phyloP scores from a whole-genome alignment of 2,888 invertebrate genomes.

The Chymomyza caudatula region DNA sequence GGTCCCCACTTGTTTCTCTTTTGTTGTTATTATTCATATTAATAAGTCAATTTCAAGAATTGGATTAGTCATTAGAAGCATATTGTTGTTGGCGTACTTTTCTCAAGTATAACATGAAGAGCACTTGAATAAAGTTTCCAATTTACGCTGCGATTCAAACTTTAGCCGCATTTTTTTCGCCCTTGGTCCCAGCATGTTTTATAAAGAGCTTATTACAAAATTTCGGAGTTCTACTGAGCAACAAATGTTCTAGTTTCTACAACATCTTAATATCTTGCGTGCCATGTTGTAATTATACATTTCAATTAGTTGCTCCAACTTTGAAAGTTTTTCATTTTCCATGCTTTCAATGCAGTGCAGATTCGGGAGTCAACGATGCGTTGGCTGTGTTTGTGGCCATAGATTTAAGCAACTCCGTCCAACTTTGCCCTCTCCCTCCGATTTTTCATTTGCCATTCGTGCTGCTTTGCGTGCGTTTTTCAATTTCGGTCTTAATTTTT shows the following conservation, averaged over 20 bases:
- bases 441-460: background rate
- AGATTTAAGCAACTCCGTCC: background rate
- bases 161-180: background rate
- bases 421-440: background rate
- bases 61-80: background rate
- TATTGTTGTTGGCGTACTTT: background rate
- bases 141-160: background rate
- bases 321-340: background rate
- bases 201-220: background rate
- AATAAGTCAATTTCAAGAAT: background rate
- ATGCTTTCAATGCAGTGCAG: background rate
- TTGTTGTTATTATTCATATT: background rate
- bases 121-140: background rate
- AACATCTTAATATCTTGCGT: background rate
- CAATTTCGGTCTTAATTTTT: slow-evolving; percentile 1
- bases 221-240: background rate
- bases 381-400: background rate
- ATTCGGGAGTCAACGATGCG: background rate
- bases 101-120: background rate
- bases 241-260: background rate
- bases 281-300: background rate
- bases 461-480: background rate
- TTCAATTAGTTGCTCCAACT: background rate
- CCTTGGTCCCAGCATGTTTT: background rate
- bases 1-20: background rate